Percentiles rank a stretch among this genome's conserved stretches.
phyloP scores from a whole-genome alignment of 2,113 vertebrate genomes.

The Misgurnus anguillicaudatus region DNA sequence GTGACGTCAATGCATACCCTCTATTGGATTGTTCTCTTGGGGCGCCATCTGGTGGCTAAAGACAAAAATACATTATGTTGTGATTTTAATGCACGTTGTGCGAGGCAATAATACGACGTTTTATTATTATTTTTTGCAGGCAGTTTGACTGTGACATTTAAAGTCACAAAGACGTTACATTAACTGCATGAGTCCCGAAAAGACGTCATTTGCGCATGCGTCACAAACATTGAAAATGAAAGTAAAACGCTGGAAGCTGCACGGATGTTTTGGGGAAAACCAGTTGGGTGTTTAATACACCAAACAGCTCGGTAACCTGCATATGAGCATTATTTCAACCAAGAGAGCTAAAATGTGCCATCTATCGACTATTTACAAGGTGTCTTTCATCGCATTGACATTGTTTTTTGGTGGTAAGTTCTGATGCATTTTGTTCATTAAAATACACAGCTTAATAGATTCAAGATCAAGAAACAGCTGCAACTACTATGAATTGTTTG shows the following conservation, averaged over 20 bases:
- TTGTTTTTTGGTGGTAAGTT: slow-evolving; percentile 58
- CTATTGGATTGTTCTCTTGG: too few species aligned
- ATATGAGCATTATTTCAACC: background rate
- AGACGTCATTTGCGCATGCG: slow-evolving; percentile 15
- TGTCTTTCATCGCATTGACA: slow-evolving; percentile 51
- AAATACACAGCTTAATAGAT: background rate
- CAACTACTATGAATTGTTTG: background rate
- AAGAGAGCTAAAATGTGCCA: slow-evolving; percentile 46
- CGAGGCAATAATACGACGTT: too few species aligned
- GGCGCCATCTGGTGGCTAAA: too few species aligned
- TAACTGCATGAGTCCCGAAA: too few species aligned
- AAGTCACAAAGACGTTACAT: too few species aligned
- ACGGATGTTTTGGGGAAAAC: background rate
- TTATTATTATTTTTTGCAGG: too few species aligned
- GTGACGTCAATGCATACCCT: too few species aligned
- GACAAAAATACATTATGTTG: too few species aligned
- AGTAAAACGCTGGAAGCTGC: background rate
- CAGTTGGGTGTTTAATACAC: background rate
- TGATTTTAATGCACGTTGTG: too few species aligned
- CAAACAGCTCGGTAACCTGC: background rate
- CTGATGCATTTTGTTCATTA: background rate
- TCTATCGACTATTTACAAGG: slow-evolving; percentile 54
- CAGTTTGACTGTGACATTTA: too few species aligned
- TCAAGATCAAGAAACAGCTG: background rate
- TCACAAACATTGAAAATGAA: background rate